Percentiles rank a stretch among this genome's conserved stretches.
Evolutionary conservation across 1,140 invertebrate genomes (phyloP).

Genomic region (Colletes gigas): DNA sequence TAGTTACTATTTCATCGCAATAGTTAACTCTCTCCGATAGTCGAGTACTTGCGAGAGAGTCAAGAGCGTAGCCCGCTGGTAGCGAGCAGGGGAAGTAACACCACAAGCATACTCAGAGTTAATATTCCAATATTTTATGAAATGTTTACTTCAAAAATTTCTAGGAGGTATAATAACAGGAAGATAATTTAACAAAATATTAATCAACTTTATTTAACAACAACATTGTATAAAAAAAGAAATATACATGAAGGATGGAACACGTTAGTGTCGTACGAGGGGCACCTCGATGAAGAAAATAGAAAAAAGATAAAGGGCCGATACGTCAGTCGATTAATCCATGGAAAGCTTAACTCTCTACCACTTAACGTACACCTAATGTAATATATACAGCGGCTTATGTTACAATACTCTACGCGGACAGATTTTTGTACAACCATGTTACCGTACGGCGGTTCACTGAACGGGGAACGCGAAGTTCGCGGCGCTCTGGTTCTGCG

Average conservation of each 20-base stretch:
- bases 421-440: slow-evolving; percentile 63
- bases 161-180: background rate
- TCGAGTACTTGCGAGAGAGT: no score
- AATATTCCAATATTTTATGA: no score
- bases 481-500: slow-evolving; percentile 61
- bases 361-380: slow-evolving; percentile 47
- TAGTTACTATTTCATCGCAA: no score
- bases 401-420: slow-evolving; percentile 69
- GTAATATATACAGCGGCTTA: slow-evolving; percentile 76
- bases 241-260: slow-evolving; percentile 36
- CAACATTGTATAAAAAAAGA: slow-evolving; percentile 69
- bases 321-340: slow-evolving; percentile 57
- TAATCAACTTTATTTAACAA: slow-evolving; percentile 75
- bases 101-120: no score
- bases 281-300: slow-evolving; percentile 6
- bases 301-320: background rate
- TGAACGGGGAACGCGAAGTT: slow-evolving; percentile 70
- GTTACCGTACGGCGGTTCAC: slow-evolving; percentile 51
- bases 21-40: no score
- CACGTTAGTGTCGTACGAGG: slow-evolving; percentile 18
- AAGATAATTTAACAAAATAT: slow-evolving; percentile 71
- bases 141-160: no score
- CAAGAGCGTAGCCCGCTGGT: no score
- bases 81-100: no score
- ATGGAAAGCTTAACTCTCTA: slow-evolving; percentile 46